Evolutionary conservation across 2,888 invertebrate genomes (phyloP), one percentile per base, ranked within the genome.

Genomic region (Linhomoeus sp.): DNA sequence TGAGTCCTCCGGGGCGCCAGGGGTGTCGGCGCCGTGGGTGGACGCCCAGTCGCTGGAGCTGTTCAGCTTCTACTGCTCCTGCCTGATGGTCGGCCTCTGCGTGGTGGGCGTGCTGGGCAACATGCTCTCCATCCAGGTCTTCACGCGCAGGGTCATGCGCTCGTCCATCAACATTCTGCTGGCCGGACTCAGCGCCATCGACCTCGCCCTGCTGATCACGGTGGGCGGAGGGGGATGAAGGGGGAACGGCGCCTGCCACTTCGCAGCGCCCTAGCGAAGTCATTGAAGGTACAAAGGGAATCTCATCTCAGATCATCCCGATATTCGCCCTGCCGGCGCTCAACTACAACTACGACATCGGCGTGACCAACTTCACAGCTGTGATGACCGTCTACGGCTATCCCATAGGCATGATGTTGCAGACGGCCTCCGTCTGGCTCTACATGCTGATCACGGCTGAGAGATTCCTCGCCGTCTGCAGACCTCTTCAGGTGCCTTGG

Each of bases 101-200:
- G 7, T 43, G 17, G 12, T 43, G 7, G 43, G 43, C n/a, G 17
- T 43, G 26, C 7, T n/a, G 5, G 43, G 43, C 17, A 43, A 43
- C 24, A 5, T 5, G 3, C 22, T 45, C 7, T 45, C 45, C 3
- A 39, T 45, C 17, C 5, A 7, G 22, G 24, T 45, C 26, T 45
- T 45, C 20, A 25, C 45, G 15, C 39, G 45, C 12, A 24, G 38
- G 3, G 7, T 24, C 2, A 47, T 47, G 47, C 39, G 43, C 42
- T 29, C 26, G 5, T 47, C 43, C 22, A 45, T 47, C 17, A 29
- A 45, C 43, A 45, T 43, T 3, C 44, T 47, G 20, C 33, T 47
- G 29, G 22, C 29, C 5, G 47, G 47, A 2, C 44, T 47, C 20
- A 39, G 38, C 29, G 24, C 23, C 24, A 19, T 33, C n/a, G 47